Conservation (phyloP, 2,113 vertebrate species). For the Solea solea region DNA sequence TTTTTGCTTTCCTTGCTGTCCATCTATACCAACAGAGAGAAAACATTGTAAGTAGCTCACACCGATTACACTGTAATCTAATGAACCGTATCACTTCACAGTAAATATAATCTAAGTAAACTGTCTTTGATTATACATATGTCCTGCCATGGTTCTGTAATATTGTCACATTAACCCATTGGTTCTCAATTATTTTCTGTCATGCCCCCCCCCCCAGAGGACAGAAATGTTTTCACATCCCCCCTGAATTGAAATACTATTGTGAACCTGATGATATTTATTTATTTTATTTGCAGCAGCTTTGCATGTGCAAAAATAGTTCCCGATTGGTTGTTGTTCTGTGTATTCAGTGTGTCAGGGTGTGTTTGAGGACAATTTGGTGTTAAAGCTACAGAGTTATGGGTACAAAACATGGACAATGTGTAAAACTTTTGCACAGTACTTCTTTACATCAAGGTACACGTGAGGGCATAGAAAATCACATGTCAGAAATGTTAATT, state of each 20-base stretch:
- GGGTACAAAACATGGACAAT: neutral
- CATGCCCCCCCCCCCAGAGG: too few species aligned
- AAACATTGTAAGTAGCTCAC: slow-evolving; percentile 71
- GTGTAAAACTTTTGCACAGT: neutral
- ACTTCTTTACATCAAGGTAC: neutral
- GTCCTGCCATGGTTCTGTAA: neutral
- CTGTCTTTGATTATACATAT: too few species aligned
- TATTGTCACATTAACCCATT: neutral
- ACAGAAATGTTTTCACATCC: too few species aligned
- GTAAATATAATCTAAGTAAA: neutral
- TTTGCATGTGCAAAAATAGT: neutral
- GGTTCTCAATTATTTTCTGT: too few species aligned
- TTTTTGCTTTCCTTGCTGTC: slow-evolving; percentile 49
- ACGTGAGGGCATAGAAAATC: neutral
- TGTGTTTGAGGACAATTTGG: too few species aligned
- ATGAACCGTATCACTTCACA: neutral
- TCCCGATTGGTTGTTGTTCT: too few species aligned
- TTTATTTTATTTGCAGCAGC: neutral
- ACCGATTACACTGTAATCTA: neutral
- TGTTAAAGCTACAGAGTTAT: too few species aligned
- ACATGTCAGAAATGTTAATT: neutral
- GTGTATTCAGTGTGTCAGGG: too few species aligned
- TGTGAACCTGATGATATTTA: too few species aligned
- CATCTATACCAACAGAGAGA: slow-evolving; percentile 62
- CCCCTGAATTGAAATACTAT: too few species aligned